A percentile compares a stretch with the other conserved stretches of the same genome.
phyloP scores from a whole-genome alignment of 2,888 invertebrate species.

The Mythimna loreyi region DNA sequence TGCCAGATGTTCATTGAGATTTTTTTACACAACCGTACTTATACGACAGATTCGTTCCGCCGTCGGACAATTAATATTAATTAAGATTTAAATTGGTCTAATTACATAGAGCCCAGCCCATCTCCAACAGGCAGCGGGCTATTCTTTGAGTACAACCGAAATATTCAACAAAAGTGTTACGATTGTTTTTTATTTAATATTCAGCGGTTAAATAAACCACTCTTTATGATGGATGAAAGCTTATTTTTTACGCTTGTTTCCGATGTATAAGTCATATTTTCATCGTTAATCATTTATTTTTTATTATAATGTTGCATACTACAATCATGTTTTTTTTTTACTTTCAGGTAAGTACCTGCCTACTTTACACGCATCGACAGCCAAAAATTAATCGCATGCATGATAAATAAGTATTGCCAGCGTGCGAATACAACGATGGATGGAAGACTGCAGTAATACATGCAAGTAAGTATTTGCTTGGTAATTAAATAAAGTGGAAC shows the following conservation, averaged over 20 bases:
- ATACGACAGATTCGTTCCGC: slow-evolving; percentile 89
- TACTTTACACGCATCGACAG: slow-evolving; percentile 10
- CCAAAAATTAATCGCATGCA: slow-evolving; percentile 5
- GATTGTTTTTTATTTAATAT: slow-evolving; percentile 31
- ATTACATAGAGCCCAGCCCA: slow-evolving; percentile 88
- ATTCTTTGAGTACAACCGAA: slow-evolving; percentile 77
- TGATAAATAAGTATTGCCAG: slow-evolving; percentile 47
- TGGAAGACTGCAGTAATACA: slow-evolving; percentile 12
- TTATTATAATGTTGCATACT: slow-evolving; percentile 3
- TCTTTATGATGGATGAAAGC: not conserved
- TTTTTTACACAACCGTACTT: slow-evolving; percentile 83
- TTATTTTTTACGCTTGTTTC: slow-evolving; percentile 3
- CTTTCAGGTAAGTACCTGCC: slow-evolving; percentile 74
- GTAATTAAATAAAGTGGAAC: slow-evolving; percentile 28
- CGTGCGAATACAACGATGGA: slow-evolving; percentile 6
- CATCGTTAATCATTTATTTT: slow-evolving; percentile 3
- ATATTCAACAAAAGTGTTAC: slow-evolving; percentile 71
- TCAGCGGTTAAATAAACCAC: slow-evolving; percentile 19
- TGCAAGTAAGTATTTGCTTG: slow-evolving; percentile 17
- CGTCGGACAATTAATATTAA: slow-evolving; percentile 90
- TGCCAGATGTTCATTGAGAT: slow-evolving; percentile 67
- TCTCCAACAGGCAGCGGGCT: slow-evolving; percentile 81
- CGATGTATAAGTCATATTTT: not conserved
- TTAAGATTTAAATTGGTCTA: slow-evolving; percentile 91
- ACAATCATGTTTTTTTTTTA: slow-evolving; percentile 36